Evolutionary conservation across 2,888 invertebrate genomes (phyloP), one percentile per base, ranked within the genome.

Genomic region (Argyresthia goedartella): DNA sequence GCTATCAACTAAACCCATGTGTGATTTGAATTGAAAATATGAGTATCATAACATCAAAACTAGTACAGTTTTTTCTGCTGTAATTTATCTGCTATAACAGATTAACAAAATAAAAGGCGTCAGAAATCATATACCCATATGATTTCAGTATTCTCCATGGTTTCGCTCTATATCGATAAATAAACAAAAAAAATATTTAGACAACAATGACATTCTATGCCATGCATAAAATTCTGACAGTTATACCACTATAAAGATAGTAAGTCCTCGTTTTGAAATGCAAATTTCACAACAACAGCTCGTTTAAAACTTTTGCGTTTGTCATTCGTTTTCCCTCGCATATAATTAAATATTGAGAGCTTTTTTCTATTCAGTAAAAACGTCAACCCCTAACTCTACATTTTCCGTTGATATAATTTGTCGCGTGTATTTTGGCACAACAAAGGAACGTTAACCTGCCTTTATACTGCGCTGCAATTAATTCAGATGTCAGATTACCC

Each of bases 231-330:
- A 25, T 25, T 25, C 25, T 25, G 25, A 4, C 25, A 25, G 25
- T 4, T 25, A 25, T 11, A 10, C 46, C 11, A 14, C 1, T 44
- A 14, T 11, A 13, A 4, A 25, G 11, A 11, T 13, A 48, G 35
- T 36, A 35, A 10, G 13, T 36, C 10, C 1, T 15, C 14, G 36
- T 35, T 48, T 48, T 48, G 14, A 35, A 36, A 48, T 48, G 48
- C 48, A 36, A 48, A 48, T 48, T 36, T 6, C 9, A 48, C 13
- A 48, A 48, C 48, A 48, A 14, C 48, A 48, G 48, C 36, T 48
- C 48, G 48, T 48, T 48, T 35, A 34, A 36, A 48, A 35, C 15
- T 48, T 48, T 48, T 15, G 14, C 48, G 14, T 48, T 48, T 48
- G 48, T 48, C 36, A 14, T 39, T 13, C 48, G 48, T 14, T 48